Percentiles rank a stretch among this genome's conserved stretches.
phyloP scores from a whole-genome alignment of 1,140 invertebrate species.

The Gryon sp. region DNA sequence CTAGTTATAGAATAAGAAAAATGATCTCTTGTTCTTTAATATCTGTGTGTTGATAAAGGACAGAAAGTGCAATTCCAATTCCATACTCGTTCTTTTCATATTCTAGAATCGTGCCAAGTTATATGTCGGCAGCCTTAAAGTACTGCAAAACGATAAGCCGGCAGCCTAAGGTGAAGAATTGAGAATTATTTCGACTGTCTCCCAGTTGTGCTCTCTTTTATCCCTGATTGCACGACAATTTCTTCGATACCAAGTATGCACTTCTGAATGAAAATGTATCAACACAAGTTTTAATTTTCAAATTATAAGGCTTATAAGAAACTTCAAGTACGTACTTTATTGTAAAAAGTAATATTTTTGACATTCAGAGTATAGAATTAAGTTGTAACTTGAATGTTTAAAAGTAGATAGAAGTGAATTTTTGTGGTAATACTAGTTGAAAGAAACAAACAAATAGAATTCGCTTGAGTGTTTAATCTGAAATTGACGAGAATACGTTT shows the following conservation, averaged over 20 bases:
- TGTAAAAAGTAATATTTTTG: too few relatives aligned
- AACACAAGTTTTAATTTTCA: too few relatives aligned
- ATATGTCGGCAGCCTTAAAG: conserved; percentile 47
- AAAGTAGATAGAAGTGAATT: too few relatives aligned
- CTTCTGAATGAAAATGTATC: background rate
- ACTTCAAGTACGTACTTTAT: too few relatives aligned
- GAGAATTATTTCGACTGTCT: conserved; percentile 51
- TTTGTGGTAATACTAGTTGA: too few relatives aligned
- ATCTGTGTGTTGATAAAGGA: conserved; percentile 38
- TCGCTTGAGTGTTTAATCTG: conserved; percentile 22
- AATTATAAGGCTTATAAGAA: too few relatives aligned
- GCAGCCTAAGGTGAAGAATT: conserved; percentile 42
- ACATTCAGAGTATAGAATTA: too few relatives aligned
- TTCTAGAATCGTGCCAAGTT: conserved; percentile 54
- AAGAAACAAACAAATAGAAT: conserved; percentile 13
- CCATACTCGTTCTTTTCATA: conserved; percentile 48
- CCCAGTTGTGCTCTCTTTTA: background rate
- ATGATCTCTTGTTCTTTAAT: conserved; percentile 24
- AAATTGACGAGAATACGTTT: conserved; percentile 30
- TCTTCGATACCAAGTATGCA: conserved; percentile 24
- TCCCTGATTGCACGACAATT: conserved; percentile 32
- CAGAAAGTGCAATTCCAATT: conserved; percentile 28
- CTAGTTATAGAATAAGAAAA: conserved; percentile 22
- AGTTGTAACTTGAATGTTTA: too few relatives aligned
- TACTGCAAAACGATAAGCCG: conserved; percentile 50